Evolutionary conservation across 2,888 invertebrate species (phyloP).

Genomic region (Rhynchonema sp.): DNA sequence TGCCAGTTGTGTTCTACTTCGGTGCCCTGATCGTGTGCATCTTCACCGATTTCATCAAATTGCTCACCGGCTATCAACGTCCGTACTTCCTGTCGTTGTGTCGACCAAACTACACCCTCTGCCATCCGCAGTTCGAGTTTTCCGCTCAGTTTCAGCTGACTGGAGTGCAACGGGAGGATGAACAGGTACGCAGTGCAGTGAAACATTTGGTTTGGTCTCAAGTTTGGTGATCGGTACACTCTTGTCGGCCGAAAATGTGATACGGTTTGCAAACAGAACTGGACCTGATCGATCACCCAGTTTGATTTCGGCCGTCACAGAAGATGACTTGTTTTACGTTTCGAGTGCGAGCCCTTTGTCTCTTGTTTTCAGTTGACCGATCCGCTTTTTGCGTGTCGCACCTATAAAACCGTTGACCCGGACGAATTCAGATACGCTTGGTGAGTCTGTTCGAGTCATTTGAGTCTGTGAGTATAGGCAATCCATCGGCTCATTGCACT

Average conservation of each 20-base stretch:
- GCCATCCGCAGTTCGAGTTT: constrained; percentile 19
- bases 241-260: neutral
- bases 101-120: constrained; percentile 15
- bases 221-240: neutral
- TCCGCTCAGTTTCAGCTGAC: neutral
- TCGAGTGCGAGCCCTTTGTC: no score
- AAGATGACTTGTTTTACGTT: no score
- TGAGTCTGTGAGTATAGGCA: no score
- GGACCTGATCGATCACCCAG: no score
- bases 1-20: constrained; percentile 32
- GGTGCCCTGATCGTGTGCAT: constrained; percentile 32
- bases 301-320: no score
- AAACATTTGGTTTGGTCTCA: no score
- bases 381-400: neutral
- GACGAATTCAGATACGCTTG: neutral
- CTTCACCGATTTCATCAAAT: constrained; percentile 33
- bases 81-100: constrained; percentile 34
- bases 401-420: neutral
- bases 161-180: no score
- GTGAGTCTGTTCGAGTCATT: no score
- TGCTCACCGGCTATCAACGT: constrained; percentile 32
- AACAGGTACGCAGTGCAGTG: no score
- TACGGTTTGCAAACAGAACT: neutral
- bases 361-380: neutral
- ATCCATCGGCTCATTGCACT: no score